Evolutionary conservation across 30 jellyfish, hydroid and myxozoan genomes (phyloP).

Genomic region (Sanderia malayensis): DNA sequence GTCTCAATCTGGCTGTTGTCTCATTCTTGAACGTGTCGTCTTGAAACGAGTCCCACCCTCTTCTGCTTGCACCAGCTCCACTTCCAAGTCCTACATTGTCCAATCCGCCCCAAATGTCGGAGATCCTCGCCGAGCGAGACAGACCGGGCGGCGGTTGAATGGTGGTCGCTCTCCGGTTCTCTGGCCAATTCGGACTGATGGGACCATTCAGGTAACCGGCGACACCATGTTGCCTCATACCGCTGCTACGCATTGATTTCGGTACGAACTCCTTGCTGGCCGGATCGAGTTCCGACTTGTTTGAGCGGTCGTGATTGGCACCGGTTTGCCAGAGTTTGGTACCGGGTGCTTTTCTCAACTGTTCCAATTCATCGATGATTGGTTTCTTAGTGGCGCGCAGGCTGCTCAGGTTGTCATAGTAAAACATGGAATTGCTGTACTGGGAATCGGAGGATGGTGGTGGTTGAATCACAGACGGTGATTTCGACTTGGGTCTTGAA

Average conservation of each 20-base stretch:
- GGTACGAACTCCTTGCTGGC: conserved; percentile 97
- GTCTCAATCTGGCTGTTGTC: conserved; percentile 56
- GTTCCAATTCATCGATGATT: conserved; percentile 41
- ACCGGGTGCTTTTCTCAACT: conserved; percentile 69
- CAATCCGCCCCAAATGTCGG: conserved; percentile 79
- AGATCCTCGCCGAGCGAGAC: conserved; percentile 42
- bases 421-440: conserved; percentile 92
- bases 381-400: conserved; percentile 88
- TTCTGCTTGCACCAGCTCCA: conserved; percentile 25
- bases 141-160: conserved; percentile 89
- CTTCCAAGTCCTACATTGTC: conserved; percentile 36
- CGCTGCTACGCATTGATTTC: conserved; percentile 54
- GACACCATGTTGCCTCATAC: no score
- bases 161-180: conserved; percentile 36
- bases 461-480: conserved; percentile 23
- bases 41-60: conserved; percentile 76
- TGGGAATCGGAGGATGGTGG: conserved; percentile 34
- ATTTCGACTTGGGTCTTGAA: conserved; percentile 13
- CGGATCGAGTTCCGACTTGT: conserved; percentile 82
- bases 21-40: conserved; percentile 63
- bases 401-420: conserved; percentile 91
- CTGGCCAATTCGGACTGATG: conserved; percentile 62
- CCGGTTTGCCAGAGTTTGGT: conserved; percentile 38
- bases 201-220: conserved; percentile 44
- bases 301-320: conserved; percentile 27